Percentiles rank a stretch among this genome's conserved stretches.
These are phyloP conservation scores for Monochamus alternatus DNA, from an alignment of 2,888 invertebrate genomes.

Conservation along the genomic window DNA sequence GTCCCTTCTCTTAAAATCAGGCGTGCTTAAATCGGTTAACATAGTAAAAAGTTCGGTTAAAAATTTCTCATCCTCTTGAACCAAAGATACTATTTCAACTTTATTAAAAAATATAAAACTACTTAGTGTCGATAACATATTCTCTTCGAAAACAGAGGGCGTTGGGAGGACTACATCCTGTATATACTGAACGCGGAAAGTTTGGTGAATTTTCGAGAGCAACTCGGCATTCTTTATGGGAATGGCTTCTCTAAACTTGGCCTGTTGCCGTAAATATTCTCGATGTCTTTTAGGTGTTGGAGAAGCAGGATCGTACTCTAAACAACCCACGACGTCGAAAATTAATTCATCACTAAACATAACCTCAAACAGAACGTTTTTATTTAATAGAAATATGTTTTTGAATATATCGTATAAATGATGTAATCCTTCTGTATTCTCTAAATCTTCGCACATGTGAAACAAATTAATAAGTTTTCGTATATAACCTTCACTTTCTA, in stretches of 20 bases:
- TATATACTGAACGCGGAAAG: conserved; percentile 99
- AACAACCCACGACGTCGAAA: conserved; percentile 97
- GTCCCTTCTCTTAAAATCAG: conserved; percentile 90
- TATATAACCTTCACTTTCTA: conserved; percentile 96
- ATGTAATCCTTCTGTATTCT: conserved; percentile 95
- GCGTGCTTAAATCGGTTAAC: conserved; percentile 91
- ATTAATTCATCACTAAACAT: conserved; percentile 98
- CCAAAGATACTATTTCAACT: conserved; percentile 98
- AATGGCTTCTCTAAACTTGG: conserved; percentile 93
- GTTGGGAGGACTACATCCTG: conserved; percentile 99
- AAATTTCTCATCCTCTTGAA: conserved; percentile 98
- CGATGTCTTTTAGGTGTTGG: conserved; percentile 93
- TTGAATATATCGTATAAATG: conserved; percentile 98
- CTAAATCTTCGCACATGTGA: conserved; percentile 97
- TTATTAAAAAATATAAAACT: conserved; percentile 99
- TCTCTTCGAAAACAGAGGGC: conserved; percentile 99
- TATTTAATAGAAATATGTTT: conserved; percentile 98
- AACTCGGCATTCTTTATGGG: conserved; percentile 96
- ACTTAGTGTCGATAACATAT: conserved; percentile 96
- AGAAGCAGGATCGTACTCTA: conserved; percentile 96
- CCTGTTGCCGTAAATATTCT: conserved; percentile 94
- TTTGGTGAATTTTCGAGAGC: conserved; percentile 98
- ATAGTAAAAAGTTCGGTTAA: conserved; percentile 95
- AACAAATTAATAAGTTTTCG: conserved; percentile 95
- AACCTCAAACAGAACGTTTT: conserved; percentile 96